Percentiles rank a stretch among this genome's conserved stretches.
These are phyloP conservation scores for Cotesia congregata DNA, from an alignment of 2,888 invertebrate genomes.

Conservation along the genomic window DNA sequence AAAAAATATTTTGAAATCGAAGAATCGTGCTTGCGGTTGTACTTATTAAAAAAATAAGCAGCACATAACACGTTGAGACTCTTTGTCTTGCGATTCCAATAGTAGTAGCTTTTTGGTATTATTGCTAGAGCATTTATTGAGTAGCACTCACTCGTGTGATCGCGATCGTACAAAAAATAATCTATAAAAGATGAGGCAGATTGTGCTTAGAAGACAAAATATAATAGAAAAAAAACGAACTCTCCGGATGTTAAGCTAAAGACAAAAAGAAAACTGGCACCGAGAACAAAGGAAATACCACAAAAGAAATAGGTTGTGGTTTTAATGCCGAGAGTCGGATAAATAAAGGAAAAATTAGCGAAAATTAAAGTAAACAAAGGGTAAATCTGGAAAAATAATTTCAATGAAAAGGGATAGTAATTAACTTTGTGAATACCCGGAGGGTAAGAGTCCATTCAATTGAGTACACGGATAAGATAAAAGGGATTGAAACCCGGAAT, in stretches of 20 bases:
- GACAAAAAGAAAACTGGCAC: neutral
- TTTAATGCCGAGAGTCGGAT: neutral
- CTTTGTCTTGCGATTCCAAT: neutral
- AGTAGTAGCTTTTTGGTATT: neutral
- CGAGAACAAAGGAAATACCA: neutral
- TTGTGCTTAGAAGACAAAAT: neutral
- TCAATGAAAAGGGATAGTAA: slow-evolving; percentile 21
- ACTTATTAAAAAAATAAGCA: neutral
- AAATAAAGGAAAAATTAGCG: neutral
- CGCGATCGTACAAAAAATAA: slow-evolving; percentile 3
- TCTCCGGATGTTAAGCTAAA: neutral
- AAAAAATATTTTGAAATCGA: too few species aligned
- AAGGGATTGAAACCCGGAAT: neutral
- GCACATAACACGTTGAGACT: neutral
- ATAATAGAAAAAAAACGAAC: neutral
- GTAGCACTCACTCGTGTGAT: neutral
- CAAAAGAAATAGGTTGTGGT: neutral
- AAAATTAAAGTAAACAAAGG: slow-evolving; percentile 19
- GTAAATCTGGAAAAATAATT: slow-evolving; percentile 26
- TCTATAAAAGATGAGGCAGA: neutral
- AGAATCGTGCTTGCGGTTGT: slow-evolving; percentile 21
- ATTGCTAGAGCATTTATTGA: neutral
- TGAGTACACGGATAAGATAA: slow-evolving; percentile 19
- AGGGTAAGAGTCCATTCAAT: slow-evolving; percentile 20
- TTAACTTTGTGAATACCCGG: slow-evolving; percentile 19